Evolutionary conservation across 2,888 invertebrate species (phyloP).

Genomic region (Pachycephus smyrnensis): DNA sequence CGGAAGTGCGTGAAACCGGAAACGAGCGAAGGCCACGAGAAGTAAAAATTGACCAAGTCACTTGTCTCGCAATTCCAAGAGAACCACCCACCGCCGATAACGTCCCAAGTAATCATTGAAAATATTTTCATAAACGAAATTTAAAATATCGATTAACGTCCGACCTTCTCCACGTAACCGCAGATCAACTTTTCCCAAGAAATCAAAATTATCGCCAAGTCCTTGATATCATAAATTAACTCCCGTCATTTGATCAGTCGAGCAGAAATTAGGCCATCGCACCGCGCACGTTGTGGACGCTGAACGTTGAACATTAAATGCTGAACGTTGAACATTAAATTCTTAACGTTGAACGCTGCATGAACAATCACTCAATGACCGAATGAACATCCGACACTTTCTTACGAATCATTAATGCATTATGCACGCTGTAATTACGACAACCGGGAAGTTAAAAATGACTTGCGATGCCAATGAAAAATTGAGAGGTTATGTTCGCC

Average conservation of each 20-base stretch:
- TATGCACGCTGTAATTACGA: not conserved
- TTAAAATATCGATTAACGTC: not conserved
- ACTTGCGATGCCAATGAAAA: not conserved
- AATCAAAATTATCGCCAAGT: constrained; percentile 5
- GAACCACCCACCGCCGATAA: not conserved
- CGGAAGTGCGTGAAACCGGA: not conserved
- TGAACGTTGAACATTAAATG: not conserved
- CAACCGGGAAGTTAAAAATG: not conserved
- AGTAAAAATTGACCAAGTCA: not conserved
- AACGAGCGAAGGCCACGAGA: not conserved
- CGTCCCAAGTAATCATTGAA: not conserved
- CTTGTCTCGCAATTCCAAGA: not conserved
- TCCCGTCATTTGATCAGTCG: constrained; percentile 15
- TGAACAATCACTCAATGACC: not conserved
- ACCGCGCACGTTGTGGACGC: constrained; percentile 1
- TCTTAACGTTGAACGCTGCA: not conserved
- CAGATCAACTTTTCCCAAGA: not conserved
- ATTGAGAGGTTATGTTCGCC: not conserved
- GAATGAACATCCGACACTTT: not conserved
- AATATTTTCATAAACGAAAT: not conserved
- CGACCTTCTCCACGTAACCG: not conserved
- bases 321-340: not conserved
- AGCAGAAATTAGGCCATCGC: constrained; percentile 16
- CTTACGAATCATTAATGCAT: not conserved
- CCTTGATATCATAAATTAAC: constrained; percentile 15